phyloP scores from a whole-genome alignment of 2,113 vertebrate genomes.

The Ceyx melanurus region DNA sequence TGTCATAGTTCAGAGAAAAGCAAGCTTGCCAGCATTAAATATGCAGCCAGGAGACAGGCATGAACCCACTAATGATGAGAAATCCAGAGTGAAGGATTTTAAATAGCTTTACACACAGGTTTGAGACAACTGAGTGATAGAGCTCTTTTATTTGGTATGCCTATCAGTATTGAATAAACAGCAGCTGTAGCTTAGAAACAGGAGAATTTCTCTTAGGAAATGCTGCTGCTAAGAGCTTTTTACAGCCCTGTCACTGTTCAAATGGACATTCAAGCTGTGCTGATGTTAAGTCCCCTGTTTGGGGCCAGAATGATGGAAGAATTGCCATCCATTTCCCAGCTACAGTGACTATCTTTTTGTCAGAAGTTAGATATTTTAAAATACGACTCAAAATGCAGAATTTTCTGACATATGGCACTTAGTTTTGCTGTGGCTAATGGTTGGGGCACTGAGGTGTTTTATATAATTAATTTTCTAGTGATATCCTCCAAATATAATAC shows the following conservation, averaged over 20 bases:
- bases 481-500: background rate
- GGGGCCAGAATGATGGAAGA: background rate
- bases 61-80: background rate
- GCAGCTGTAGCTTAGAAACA: conserved; percentile 2
- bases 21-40: background rate
- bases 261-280: conserved; percentile 48
- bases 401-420: background rate
- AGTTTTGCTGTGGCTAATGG: background rate
- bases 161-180: background rate
- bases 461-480: background rate
- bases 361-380: background rate
- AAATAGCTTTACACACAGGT: background rate
- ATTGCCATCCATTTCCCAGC: background rate
- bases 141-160: background rate
- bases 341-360: background rate
- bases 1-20: background rate
- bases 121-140: background rate
- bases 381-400: background rate
- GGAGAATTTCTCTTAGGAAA: conserved; percentile 18
- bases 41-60: background rate
- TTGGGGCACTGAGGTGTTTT: background rate
- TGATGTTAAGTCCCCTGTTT: background rate
- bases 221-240: conserved; percentile 9
- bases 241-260: background rate
- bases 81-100: background rate